A percentile compares a stretch with the other conserved stretches of the same genome.
Evolutionary conservation across 2,888 invertebrate species (phyloP).

Genomic region (Formica aserva): DNA sequence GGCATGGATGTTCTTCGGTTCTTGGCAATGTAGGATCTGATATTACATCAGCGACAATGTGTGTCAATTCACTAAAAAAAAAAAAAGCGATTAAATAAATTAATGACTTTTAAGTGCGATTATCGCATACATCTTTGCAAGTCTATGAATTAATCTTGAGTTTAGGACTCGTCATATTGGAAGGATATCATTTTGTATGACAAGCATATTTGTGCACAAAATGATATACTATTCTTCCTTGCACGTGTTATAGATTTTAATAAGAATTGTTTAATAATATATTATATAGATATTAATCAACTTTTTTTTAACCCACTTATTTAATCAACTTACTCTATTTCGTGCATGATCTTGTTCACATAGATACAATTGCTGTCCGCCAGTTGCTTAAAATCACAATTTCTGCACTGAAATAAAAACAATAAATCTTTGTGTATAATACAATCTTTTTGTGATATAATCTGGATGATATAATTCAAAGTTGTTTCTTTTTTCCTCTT

Average conservation of each 20-base stretch:
- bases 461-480: not conserved
- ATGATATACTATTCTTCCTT: not conserved
- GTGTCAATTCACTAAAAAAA: constrained; percentile 94
- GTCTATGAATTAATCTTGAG: not conserved
- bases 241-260: not conserved
- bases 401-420: constrained; percentile 90
- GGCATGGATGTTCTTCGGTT: constrained; percentile 99
- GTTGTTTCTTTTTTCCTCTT: not conserved
- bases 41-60: constrained; percentile 99
- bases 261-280: not conserved
- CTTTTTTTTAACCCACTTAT: not conserved
- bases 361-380: constrained; percentile 99
- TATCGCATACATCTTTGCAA: not conserved
- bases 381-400: constrained; percentile 98
- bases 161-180: not conserved
- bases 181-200: constrained; percentile 40
- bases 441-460: not conserved
- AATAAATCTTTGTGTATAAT: not conserved
- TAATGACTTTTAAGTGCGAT: not conserved
- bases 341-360: constrained; percentile 99
- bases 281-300: constrained; percentile 18
- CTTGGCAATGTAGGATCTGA: constrained; percentile 99
- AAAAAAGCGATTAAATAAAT: constrained; percentile 6
- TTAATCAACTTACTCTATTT: constrained; percentile 93
- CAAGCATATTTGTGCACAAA: constrained; percentile 31